Evolutionary conservation across 2,113 vertebrate species (phyloP), one percentile per base, ranked within the genome.

Genomic region (Ptilonorhynchus violaceus): DNA sequence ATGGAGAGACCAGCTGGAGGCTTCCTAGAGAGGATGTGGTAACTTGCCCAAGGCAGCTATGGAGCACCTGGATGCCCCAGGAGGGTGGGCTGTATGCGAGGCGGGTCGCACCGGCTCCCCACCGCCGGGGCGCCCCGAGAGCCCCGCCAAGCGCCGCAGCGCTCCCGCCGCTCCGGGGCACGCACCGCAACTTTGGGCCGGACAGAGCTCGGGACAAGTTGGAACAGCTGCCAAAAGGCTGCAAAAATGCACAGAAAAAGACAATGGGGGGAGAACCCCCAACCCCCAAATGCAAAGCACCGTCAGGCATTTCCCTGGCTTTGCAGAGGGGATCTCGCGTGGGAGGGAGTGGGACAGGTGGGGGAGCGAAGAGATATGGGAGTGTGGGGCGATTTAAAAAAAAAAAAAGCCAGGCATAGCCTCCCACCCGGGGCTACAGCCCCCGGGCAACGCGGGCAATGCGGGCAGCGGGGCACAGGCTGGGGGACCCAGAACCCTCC

Each of bases 21-120:
- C 21, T 93, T 16, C 24, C 62, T 0, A 35, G 33, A 27, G 35
- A 63, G 44, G 62, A 46, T 35, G 49, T 5, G 13, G 33, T 15
- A 24, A 42, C 20, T 30, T 0, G 62, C 64, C 7, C 10, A 3
- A 2, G 39, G 37, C 63, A 35, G 30, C 49, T 11, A 0, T 0
- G 17, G 52, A 30, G 23, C 1, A 27, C 15, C 31, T 2, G 73
- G n/a, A 3, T 5, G 4, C 9, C 9, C 7, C 15, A 30, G 59
- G 41, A 9, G 41, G n/a, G 58, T 33, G 35, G 56, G 60, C 47
- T 2, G 62, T 16, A 23, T 33, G 52, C 30, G 21, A 21, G 53
- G 49, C 35, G 8, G n/a, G 37, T 15, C 1, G 11, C 27, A 10
- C 35, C 22, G 37, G 60, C 41, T 17, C 20, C 67, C 47, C 7